Evolutionary conservation across 1,140 invertebrate genomes (phyloP).

Genomic region (Laupala kohalensis): DNA sequence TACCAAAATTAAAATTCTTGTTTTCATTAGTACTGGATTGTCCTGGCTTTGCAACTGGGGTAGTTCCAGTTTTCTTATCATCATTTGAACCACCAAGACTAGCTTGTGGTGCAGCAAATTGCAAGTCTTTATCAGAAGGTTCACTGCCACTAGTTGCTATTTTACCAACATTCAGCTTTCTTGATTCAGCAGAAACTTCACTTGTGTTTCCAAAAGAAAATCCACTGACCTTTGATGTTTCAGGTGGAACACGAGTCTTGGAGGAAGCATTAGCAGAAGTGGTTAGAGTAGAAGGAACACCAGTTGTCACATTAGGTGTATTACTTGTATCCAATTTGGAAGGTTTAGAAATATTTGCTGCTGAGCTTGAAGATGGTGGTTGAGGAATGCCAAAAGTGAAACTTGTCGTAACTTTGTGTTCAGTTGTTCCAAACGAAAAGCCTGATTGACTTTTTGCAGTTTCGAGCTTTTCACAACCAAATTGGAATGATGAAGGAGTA

Average conservation of each 20-base stretch:
- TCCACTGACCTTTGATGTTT: not conserved
- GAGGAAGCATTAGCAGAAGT: not conserved
- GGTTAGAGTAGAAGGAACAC: not conserved
- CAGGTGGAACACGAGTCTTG: not conserved
- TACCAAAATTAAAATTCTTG: not conserved
- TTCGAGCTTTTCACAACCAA: conserved; percentile 15
- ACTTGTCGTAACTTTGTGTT: not conserved
- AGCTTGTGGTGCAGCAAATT: not conserved
- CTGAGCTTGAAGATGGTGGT: no score
- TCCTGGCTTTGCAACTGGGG: not conserved
- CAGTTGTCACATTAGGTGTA: not conserved
- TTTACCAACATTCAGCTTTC: not conserved
- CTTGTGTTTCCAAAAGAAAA: not conserved
- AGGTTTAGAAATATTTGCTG: no score
- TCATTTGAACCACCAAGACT: not conserved
- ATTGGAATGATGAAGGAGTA: not conserved
- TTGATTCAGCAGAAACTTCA: not conserved
- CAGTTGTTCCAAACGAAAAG: not conserved
- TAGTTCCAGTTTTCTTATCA: not conserved
- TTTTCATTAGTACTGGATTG: not conserved
- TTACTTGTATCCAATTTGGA: not conserved
- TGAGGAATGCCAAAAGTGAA: not conserved
- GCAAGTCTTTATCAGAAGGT: not conserved
- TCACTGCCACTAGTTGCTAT: not conserved
- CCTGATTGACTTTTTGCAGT: conserved; percentile 16